A percentile compares a stretch with the other conserved stretches of the same genome.
Evolutionary conservation across 2,797 vertebrate genomes (phyloP).

Genomic region (Lophius americanus): DNA sequence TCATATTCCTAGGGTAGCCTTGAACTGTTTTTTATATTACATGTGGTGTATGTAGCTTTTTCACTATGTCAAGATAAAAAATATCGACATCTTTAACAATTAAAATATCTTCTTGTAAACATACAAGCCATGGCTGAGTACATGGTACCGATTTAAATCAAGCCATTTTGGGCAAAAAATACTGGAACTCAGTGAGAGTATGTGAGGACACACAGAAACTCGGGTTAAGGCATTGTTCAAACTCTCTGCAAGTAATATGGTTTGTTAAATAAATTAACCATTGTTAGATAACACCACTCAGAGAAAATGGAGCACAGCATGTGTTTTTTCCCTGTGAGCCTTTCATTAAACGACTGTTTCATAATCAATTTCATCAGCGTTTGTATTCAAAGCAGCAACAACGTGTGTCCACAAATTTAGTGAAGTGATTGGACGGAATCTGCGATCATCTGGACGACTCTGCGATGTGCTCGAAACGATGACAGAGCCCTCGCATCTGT

Average conservation of each 20-base stretch:
- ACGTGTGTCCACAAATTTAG: constrained; percentile 23
- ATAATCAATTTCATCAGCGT: constrained; percentile 37
- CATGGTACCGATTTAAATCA: background rate
- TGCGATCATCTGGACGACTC: constrained; percentile 23
- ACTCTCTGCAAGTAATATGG: background rate
- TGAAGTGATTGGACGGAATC: constrained; percentile 18
- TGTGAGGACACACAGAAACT: background rate
- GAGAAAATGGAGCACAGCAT: constrained; percentile 8
- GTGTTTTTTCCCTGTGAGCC: background rate
- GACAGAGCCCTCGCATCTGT: constrained; percentile 50
- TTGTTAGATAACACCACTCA: background rate
- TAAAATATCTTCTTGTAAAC: background rate
- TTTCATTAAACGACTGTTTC: background rate
- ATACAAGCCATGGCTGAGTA: background rate
- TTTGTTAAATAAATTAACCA: constrained; percentile 2
- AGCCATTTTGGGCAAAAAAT: too few species aligned
- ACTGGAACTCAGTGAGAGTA: background rate
- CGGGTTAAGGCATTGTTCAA: background rate
- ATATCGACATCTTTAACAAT: too few species aligned
- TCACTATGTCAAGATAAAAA: too few species aligned
- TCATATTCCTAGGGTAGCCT: too few species aligned
- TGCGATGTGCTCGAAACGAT: constrained; percentile 44
- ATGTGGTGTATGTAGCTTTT: too few species aligned
- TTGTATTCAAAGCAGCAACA: constrained; percentile 24
- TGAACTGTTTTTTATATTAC: too few species aligned